These are phyloP conservation scores for Zapus hudsonius DNA, from an alignment of 2,113 vertebrate species.

Conservation along the genomic window DNA sequence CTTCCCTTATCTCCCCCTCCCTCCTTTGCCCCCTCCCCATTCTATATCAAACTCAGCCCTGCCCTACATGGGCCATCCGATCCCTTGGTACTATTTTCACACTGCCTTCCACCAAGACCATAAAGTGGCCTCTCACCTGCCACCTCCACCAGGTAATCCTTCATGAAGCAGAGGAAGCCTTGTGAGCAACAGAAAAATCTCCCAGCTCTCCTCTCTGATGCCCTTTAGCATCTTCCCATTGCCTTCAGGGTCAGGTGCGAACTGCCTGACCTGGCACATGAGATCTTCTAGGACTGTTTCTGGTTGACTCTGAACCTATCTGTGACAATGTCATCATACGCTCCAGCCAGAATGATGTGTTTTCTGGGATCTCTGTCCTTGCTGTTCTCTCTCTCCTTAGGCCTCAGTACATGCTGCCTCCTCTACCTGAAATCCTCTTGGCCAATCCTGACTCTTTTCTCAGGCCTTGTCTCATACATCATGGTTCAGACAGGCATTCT, in stretches of 20 bases:
- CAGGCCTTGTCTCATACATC: background rate
- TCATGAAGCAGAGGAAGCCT: background rate
- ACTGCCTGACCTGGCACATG: background rate
- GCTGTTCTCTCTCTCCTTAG: background rate
- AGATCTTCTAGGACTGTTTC: background rate
- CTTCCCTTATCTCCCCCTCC: background rate
- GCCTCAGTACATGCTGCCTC: background rate
- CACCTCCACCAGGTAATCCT: background rate
- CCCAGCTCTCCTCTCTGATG: background rate
- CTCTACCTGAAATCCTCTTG: background rate
- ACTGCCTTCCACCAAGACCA: background rate
- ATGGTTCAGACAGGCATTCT: background rate
- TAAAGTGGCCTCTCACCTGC: background rate
- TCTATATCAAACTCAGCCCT: background rate
- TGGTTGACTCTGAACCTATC: background rate
- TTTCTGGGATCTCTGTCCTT: background rate
- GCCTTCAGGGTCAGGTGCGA: background rate
- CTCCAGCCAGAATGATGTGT: background rate
- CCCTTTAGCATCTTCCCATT: background rate
- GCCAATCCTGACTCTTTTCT: background rate
- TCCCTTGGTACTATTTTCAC: background rate
- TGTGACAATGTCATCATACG: background rate
- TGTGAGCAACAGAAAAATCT: background rate
- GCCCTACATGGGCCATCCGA: too few species aligned
- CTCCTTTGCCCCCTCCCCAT: too few species aligned